These are phyloP conservation scores for Aix galericulata DNA, from an alignment of 2,113 vertebrate species.

Conservation along the genomic window DNA sequence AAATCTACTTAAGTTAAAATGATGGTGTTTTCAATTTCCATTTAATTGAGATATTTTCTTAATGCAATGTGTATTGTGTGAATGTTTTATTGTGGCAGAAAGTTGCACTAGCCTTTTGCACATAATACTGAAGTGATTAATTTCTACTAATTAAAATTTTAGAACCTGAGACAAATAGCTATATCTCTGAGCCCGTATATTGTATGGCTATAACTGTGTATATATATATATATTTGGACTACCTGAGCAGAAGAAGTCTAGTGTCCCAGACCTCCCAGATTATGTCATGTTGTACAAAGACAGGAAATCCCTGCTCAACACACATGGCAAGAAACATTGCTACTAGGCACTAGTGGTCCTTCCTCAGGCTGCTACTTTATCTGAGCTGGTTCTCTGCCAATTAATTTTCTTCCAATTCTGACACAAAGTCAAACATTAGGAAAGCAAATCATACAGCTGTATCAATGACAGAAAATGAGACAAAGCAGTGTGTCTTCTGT, in stretches of 20 bases:
- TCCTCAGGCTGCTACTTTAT: conserved; percentile 6
- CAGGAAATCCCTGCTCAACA: neutral
- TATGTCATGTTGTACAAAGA: neutral
- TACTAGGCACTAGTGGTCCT: neutral
- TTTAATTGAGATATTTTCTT: neutral
- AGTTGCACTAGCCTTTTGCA: neutral
- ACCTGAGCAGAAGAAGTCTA: neutral
- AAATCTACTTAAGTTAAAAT: neutral
- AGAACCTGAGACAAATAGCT: neutral
- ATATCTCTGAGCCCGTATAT: neutral
- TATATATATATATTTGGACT: neutral
- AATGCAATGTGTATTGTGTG: neutral
- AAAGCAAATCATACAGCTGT: neutral
- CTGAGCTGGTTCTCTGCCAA: neutral
- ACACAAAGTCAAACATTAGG: neutral
- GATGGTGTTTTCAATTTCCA: neutral
- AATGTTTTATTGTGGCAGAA: neutral
- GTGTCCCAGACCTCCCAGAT: neutral
- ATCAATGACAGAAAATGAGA: neutral
- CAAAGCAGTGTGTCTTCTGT: neutral
- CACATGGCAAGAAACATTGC: neutral
- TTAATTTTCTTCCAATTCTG: neutral
- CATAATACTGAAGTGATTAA: accelerated
- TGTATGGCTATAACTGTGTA: neutral
- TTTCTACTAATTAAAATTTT: neutral